Evolutionary conservation across 2,888 invertebrate species (phyloP).

Genomic region (Tolmerus cingulatus): DNA sequence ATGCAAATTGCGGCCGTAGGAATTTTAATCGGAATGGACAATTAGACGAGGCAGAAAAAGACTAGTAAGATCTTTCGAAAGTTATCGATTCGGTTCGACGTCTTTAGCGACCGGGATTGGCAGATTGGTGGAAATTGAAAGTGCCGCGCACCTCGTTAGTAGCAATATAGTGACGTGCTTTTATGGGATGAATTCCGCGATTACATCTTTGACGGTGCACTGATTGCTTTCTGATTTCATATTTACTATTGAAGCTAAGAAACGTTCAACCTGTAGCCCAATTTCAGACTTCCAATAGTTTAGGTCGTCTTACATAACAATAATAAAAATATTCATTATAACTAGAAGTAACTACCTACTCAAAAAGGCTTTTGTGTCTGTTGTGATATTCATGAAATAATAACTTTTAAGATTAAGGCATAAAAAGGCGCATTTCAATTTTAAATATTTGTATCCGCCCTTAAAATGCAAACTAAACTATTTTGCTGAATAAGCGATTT

Average conservation of each 20-base stretch:
- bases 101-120: not conserved
- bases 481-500: no score
- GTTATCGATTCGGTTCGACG: not conserved
- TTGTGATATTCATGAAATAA: no score
- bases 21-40: constrained; percentile 15
- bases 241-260: not conserved
- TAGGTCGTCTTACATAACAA: no score
- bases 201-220: not conserved
- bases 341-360: not conserved
- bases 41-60: not conserved
- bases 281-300: no score
- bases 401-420: no score
- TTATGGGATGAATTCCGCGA: not conserved
- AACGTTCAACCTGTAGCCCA: not conserved
- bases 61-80: not conserved
- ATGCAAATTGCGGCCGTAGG: not conserved
- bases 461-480: no score
- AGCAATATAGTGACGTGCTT: not conserved
- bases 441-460: no score
- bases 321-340: no score
- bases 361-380: no score
- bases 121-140: not conserved
- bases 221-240: not conserved
- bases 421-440: no score
- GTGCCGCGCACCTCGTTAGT: not conserved